A percentile compares a stretch with the other conserved stretches of the same genome.
phyloP scores from a whole-genome alignment of 1,140 invertebrate species.

The Pantala flavescens region DNA sequence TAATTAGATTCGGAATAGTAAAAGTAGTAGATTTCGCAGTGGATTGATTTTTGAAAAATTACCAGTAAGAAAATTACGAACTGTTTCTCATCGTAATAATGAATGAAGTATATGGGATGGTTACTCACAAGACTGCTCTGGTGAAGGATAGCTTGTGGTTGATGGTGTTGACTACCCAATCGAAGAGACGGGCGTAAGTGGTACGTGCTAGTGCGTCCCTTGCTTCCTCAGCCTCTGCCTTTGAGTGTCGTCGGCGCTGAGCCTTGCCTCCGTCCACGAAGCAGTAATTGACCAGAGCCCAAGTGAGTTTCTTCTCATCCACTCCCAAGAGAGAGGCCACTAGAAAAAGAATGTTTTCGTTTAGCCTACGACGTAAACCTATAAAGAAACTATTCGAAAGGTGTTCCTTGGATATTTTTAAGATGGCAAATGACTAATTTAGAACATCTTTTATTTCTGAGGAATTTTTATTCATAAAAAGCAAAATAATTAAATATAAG shows the following conservation, averaged over 20 bases:
- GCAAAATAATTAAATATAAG: too few relatives aligned
- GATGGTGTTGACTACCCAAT: constrained; percentile 78
- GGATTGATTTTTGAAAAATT: too few relatives aligned
- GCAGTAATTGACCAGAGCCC: constrained; percentile 78
- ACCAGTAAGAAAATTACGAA: too few relatives aligned
- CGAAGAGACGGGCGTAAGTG: constrained; percentile 69
- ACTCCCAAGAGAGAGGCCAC: constrained; percentile 64
- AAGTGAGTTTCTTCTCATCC: constrained; percentile 69
- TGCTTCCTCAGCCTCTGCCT: constrained; percentile 61
- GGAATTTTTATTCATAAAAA: too few relatives aligned
- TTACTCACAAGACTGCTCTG: constrained; percentile 67
- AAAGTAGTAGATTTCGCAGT: too few relatives aligned
- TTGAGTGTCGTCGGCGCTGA: constrained; percentile 60
- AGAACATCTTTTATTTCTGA: too few relatives aligned
- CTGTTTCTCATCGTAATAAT: too few relatives aligned
- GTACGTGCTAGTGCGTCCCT: constrained; percentile 67
- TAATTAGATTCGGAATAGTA: too few relatives aligned
- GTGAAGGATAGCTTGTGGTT: constrained; percentile 70
- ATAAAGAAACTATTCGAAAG: background rate
- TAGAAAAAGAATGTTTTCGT: constrained; percentile 27
- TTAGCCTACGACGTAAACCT: too few relatives aligned
- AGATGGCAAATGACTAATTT: background rate
- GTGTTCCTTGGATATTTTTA: too few relatives aligned
- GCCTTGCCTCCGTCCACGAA: constrained; percentile 68
- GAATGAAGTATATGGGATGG: too few relatives aligned